These are phyloP conservation scores for Cyprinodon brontotheroides DNA, from an alignment of 2,113 vertebrate species.

Conservation along the genomic window DNA sequence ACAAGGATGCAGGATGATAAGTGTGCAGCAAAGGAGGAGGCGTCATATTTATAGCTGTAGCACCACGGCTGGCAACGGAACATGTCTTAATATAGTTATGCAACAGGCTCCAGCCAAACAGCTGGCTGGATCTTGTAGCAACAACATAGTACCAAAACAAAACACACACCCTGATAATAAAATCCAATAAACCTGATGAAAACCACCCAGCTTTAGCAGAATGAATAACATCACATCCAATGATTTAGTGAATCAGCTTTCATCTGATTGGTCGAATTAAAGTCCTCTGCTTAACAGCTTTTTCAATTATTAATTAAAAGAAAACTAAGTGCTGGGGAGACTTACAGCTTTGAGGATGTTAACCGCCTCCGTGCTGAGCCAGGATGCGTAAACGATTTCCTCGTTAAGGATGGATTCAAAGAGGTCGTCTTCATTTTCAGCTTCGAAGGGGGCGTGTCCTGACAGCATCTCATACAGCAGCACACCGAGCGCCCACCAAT, in stretches of 20 bases:
- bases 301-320: neutral
- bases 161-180: conserved; percentile 12
- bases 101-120: conserved; percentile 66
- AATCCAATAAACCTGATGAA: neutral
- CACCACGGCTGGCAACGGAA: conserved; percentile 50
- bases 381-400: conserved; percentile 90
- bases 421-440: conserved; percentile 96
- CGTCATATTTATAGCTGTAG: conserved; percentile 71
- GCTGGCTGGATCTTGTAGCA: conserved; percentile 53
- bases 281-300: conserved; percentile 6
- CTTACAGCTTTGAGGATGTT: conserved; percentile 94
- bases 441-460: conserved; percentile 94
- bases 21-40: conserved; percentile 23
- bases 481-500: conserved; percentile 99
- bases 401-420: conserved; percentile 96
- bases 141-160: conserved; percentile 23
- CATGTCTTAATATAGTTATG: conserved; percentile 79
- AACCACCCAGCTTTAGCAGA: neutral
- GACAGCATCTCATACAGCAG: conserved; percentile 97
- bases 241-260: conserved; percentile 8
- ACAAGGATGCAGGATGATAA: conserved; percentile 30
- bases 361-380: conserved; percentile 89
- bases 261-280: conserved; percentile 1
- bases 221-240: neutral
- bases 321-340: conserved; percentile 31